Evolutionary conservation across 2,797 vertebrate species (phyloP).

Genomic region (Siniperca undulata): DNA sequence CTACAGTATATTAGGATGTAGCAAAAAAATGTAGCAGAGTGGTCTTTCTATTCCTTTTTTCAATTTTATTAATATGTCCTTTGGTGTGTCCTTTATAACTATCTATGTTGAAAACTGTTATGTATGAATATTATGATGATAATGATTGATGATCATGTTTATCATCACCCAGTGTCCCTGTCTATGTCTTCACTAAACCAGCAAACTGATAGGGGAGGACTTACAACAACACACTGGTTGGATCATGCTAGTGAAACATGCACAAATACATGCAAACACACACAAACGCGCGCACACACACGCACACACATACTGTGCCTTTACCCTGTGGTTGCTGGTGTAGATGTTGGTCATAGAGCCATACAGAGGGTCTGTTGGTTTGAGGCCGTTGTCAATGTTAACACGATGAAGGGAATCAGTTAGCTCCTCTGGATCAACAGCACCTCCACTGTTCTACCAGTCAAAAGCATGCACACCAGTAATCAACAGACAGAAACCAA

Average conservation of each 20-base stretch:
- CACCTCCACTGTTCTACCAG: slow-evolving; percentile 86
- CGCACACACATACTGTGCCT: slow-evolving; percentile 36
- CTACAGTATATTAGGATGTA: neutral
- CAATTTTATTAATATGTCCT: neutral
- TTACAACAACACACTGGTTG: slow-evolving; percentile 5
- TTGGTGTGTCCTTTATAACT: neutral
- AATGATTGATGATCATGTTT: neutral
- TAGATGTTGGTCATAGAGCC: slow-evolving; percentile 88
- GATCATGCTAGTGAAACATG: slow-evolving; percentile 30
- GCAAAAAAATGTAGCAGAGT: neutral
- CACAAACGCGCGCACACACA: neutral
- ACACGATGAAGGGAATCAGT: slow-evolving; percentile 83
- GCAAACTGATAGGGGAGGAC: neutral
- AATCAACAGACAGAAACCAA: slow-evolving; percentile 47
- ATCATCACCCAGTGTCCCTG: neutral
- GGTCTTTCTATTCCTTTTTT: neutral
- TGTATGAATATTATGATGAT: neutral
- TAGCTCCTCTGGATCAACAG: slow-evolving; percentile 87
- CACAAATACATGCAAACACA: slow-evolving; percentile 22
- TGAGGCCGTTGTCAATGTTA: slow-evolving; percentile 82
- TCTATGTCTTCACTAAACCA: neutral
- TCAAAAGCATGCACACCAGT: slow-evolving; percentile 73
- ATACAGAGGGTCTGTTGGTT: slow-evolving; percentile 82
- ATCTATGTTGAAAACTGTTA: neutral
- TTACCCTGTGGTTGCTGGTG: slow-evolving; percentile 88